phyloP scores from a whole-genome alignment of 1,140 invertebrate species.

The Drosophila ananassae region DNA sequence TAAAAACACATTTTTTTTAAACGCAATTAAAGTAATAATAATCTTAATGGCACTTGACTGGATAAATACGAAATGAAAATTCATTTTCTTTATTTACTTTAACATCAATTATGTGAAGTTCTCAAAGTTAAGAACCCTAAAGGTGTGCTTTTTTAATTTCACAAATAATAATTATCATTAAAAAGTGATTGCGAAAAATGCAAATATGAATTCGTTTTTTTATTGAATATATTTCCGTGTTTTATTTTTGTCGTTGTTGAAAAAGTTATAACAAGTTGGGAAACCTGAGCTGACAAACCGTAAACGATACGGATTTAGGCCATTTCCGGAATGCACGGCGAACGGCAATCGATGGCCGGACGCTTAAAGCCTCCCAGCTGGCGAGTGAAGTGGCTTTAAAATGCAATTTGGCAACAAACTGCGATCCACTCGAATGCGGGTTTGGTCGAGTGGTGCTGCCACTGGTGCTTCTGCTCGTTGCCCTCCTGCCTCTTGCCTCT shows the following conservation, averaged over 20 bases:
- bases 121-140: no score
- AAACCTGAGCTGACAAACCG: conserved; percentile 37
- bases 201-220: neutral
- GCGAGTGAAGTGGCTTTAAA: conserved; percentile 37
- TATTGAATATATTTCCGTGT: no score
- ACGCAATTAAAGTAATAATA: neutral
- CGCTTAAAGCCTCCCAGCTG: conserved; percentile 19
- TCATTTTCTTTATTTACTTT: neutral
- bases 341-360: conserved; percentile 30
- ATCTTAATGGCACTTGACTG: neutral
- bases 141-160: no score
- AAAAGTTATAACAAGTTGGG: neutral
- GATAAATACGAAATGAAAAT: neutral
- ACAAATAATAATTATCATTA: neutral
- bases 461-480: neutral
- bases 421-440: conserved; percentile 55
- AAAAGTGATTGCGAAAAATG: neutral
- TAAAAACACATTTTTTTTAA: neutral
- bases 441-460: conserved; percentile 19
- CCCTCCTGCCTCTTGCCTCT: neutral
- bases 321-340: conserved; percentile 33
- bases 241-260: no score
- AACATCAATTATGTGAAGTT: no score
- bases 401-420: conserved; percentile 51
- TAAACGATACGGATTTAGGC: conserved; percentile 38